phyloP scores from a whole-genome alignment of 2,888 invertebrate genomes.

The Chymomyza caudatula region DNA sequence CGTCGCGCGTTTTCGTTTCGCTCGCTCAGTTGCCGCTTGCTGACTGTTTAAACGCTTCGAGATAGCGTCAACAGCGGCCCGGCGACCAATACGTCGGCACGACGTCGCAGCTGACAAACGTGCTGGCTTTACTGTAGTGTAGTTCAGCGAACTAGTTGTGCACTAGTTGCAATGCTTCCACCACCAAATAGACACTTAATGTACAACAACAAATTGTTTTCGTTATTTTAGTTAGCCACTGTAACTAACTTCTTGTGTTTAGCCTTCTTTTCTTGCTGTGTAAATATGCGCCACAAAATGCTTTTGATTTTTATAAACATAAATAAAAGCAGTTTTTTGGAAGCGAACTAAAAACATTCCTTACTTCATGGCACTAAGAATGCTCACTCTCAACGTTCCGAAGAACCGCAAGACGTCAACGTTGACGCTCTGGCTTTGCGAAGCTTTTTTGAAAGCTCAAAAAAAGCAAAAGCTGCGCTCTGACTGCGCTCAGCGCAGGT shows the following conservation, averaged over 20 bases:
- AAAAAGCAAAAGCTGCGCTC: neutral
- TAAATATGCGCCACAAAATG: too few species aligned
- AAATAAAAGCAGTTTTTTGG: neutral
- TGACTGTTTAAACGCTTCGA: slow-evolving; percentile 42
- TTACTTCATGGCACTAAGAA: neutral
- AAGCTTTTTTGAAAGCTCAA: neutral
- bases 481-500: neutral
- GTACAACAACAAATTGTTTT: neutral
- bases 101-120: neutral
- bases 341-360: neutral
- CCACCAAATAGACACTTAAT: too few species aligned
- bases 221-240: neutral
- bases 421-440: too few species aligned
- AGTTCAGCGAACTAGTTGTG: neutral
- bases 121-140: neutral
- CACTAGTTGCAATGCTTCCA: neutral
- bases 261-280: neutral
- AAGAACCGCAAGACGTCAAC: too few species aligned
- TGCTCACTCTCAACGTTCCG: neutral
- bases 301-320: neutral
- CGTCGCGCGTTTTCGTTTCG: slow-evolving; percentile 52
- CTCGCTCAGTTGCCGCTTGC: slow-evolving; percentile 49
- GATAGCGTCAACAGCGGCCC: slow-evolving; percentile 1
- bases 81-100: neutral
- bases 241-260: neutral